Evolutionary conservation across 2,113 vertebrate genomes (phyloP).

Genomic region (Arothron firmamentum): DNA sequence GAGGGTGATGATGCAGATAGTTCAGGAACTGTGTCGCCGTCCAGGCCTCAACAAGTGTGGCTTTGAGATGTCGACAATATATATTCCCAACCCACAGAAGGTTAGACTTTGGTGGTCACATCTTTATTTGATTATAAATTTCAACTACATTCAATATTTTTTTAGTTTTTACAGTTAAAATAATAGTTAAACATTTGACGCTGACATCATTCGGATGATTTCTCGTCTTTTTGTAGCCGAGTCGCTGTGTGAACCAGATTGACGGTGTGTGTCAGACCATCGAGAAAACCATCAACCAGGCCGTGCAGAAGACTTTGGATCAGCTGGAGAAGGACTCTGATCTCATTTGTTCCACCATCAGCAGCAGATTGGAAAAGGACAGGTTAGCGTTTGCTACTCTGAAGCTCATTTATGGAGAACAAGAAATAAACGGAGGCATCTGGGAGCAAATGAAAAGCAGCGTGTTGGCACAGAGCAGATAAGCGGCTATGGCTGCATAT

Average conservation of each 20-base stretch:
- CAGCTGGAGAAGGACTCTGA: conserved; percentile 79
- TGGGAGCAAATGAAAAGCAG: conserved; percentile 5
- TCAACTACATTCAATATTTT: too few species aligned
- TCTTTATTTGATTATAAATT: too few species aligned
- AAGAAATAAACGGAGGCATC: background rate
- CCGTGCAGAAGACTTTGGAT: conserved; percentile 78
- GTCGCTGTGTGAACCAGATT: conserved; percentile 79
- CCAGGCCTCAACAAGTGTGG: conserved; percentile 82
- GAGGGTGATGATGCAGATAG: conserved; percentile 85
- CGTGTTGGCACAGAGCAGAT: background rate
- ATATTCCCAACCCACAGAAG: conserved; percentile 78
- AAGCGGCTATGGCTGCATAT: background rate
- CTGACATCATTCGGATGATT: background rate
- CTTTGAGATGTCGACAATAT: conserved; percentile 82
- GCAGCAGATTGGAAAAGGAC: conserved; percentile 67
- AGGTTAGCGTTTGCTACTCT: conserved; percentile 50
- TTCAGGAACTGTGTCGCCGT: conserved; percentile 80
- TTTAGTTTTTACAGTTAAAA: too few species aligned
- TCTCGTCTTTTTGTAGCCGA: conserved; percentile 54
- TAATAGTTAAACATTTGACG: background rate
- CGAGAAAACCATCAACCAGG: conserved; percentile 80
- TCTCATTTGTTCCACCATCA: conserved; percentile 70
- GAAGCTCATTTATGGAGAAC: background rate
- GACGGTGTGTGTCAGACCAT: conserved; percentile 77
- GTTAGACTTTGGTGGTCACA: conserved; percentile 44